phyloP scores from a whole-genome alignment of 2,888 invertebrate species.

The Scaeva pyrastri region DNA sequence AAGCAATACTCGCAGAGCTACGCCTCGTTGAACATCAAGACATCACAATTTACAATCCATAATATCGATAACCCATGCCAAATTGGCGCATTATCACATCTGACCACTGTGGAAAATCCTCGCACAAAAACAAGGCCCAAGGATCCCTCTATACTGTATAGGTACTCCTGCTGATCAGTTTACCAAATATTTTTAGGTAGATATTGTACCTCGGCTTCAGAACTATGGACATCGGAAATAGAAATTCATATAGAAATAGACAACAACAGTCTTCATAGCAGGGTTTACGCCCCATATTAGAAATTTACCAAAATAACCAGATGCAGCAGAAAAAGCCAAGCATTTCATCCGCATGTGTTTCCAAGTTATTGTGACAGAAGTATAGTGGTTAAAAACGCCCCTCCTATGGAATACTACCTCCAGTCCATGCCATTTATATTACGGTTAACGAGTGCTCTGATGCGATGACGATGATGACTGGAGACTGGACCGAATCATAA shows the following conservation, averaged over 20 bases:
- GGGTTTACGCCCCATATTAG: conserved; percentile 66
- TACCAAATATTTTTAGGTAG: conserved; percentile 53
- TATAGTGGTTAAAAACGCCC: conserved; percentile 64
- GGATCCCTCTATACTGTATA: neutral
- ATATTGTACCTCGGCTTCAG: neutral
- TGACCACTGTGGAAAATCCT: conserved; percentile 73
- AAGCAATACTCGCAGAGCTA: conserved; percentile 3
- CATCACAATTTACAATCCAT: neutral
- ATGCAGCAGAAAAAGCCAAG: conserved; percentile 50
- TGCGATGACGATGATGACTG: conserved; percentile 52
- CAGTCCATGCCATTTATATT: neutral
- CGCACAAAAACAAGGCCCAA: conserved; percentile 18
- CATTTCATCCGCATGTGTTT: conserved; percentile 49
- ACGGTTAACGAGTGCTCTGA: conserved; percentile 38
- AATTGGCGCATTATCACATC: conserved; percentile 61
- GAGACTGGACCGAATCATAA: conserved; percentile 63
- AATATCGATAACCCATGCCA: neutral
- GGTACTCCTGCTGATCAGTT: conserved; percentile 65
- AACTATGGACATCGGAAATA: neutral
- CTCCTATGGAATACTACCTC: neutral
- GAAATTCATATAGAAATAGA: neutral
- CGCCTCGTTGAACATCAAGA: conserved; percentile 24
- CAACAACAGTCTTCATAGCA: conserved; percentile 20
- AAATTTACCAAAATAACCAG: conserved; percentile 68
- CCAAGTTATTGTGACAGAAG: conserved; percentile 59